Evolutionary conservation across 2,113 vertebrate species (phyloP).

Genomic region (Meles meles): DNA sequence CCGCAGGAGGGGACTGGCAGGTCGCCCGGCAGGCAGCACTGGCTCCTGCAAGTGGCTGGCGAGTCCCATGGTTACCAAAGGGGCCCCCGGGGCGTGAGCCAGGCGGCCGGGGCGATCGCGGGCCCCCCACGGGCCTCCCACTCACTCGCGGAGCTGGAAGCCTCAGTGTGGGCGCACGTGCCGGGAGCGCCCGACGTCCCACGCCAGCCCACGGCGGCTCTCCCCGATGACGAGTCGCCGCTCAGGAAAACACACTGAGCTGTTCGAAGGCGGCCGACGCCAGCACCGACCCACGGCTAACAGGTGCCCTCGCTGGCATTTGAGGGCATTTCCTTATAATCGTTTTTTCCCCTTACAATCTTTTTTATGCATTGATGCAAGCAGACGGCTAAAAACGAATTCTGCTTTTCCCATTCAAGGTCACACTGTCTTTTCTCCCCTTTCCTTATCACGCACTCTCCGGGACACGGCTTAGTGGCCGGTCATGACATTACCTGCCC

Average conservation of each 20-base stretch:
- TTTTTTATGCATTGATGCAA: neutral
- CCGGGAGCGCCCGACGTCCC: fast-evolving
- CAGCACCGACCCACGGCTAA: neutral
- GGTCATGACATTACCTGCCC: neutral
- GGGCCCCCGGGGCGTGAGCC: neutral
- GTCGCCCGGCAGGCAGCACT: neutral
- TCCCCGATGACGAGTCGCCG: neutral
- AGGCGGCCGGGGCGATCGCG: too few species aligned
- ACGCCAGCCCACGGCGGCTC: fast-evolving
- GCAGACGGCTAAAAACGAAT: neutral
- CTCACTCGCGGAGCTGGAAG: fast-evolving
- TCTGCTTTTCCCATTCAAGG: neutral
- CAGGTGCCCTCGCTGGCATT: fast-evolving
- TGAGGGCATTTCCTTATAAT: neutral
- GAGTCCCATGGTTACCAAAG: neutral
- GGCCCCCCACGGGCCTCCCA: neutral
- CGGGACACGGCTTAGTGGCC: neutral
- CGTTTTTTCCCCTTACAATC: neutral
- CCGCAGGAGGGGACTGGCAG: neutral
- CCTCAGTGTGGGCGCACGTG: fast-evolving
- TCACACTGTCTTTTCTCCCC: fast-evolving
- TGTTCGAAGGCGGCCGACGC: neutral
- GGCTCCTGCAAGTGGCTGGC: neutral
- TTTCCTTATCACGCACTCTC: fast-evolving
- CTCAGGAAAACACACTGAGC: neutral